phyloP scores from a whole-genome alignment of 1,140 invertebrate species.

The Aradophagus sp. region DNA sequence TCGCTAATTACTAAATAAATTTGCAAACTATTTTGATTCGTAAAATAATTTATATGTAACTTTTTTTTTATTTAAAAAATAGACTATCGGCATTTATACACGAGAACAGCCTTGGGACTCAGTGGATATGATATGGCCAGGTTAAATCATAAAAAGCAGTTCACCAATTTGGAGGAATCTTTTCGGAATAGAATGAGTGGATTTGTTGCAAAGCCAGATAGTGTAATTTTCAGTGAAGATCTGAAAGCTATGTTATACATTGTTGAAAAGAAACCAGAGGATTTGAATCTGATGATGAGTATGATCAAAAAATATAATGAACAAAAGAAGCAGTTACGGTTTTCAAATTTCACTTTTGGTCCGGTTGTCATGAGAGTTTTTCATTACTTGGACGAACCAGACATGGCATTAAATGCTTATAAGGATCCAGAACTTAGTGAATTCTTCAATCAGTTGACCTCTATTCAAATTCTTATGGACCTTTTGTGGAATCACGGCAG shows the following conservation, averaged over 20 bases:
- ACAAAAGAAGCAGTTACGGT: slow-evolving; percentile 83
- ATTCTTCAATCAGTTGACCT: slow-evolving; percentile 83
- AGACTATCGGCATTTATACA: slow-evolving; percentile 72
- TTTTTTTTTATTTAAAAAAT: slow-evolving; percentile 1
- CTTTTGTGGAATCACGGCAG: slow-evolving; percentile 81
- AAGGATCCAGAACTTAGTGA: slow-evolving; percentile 77
- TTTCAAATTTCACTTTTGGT: slow-evolving; percentile 87
- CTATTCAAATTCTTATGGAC: slow-evolving; percentile 82
- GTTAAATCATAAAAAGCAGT: slow-evolving; percentile 76
- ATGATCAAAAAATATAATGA: slow-evolving; percentile 84
- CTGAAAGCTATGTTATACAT: slow-evolving; percentile 87
- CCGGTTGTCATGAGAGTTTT: slow-evolving; percentile 88
- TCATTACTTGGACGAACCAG: slow-evolving; percentile 81
- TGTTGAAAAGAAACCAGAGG: slow-evolving; percentile 76
- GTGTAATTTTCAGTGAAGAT: slow-evolving; percentile 89
- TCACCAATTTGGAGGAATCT: slow-evolving; percentile 77
- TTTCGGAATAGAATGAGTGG: slow-evolving; percentile 82
- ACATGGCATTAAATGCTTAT: slow-evolving; percentile 80
- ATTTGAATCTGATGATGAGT: slow-evolving; percentile 79
- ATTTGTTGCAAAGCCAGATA: slow-evolving; percentile 75
- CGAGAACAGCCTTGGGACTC: slow-evolving; percentile 77
- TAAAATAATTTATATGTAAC: too few relatives aligned
- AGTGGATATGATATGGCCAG: slow-evolving; percentile 76
- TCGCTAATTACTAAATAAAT: too few relatives aligned
- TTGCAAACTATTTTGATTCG: too few relatives aligned